Conservation (phyloP, 2,888 invertebrate species). For the Mimas tiliae region DNA sequence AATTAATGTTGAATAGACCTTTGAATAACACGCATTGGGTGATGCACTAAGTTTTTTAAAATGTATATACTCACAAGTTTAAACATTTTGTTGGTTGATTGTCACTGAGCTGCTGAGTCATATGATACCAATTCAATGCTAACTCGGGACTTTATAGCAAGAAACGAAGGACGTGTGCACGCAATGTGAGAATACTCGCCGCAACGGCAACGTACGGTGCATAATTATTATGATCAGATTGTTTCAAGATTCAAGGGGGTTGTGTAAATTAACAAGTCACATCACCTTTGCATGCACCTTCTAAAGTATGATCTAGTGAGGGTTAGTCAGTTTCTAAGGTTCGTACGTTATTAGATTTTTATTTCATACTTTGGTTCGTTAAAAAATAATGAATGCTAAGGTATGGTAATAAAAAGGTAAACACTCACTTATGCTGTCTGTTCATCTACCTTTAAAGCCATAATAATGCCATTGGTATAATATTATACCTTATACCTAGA, state of each 20-base stretch:
- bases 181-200: constrained; percentile 45
- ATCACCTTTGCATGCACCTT: not conserved
- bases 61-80: constrained; percentile 65
- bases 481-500: too few species aligned
- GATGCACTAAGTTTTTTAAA: not conserved
- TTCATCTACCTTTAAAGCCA: too few species aligned
- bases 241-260: constrained; percentile 24
- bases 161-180: constrained; percentile 54
- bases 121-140: constrained; percentile 50
- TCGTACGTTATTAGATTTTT: too few species aligned
- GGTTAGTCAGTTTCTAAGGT: too few species aligned
- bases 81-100: constrained; percentile 64
- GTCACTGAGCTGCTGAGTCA: constrained; percentile 48
- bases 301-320: not conserved
- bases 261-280: constrained; percentile 24
- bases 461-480: too few species aligned
- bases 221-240: constrained; percentile 47
- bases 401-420: too few species aligned
- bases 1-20: too few species aligned
- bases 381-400: too few species aligned
- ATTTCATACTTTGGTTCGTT: too few species aligned
- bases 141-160: constrained; percentile 54
- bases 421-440: too few species aligned
- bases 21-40: not conserved
- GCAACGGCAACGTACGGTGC: constrained; percentile 35